Conservation (phyloP, 2,797 vertebrate genomes). For the Tangara arthus region DNA sequence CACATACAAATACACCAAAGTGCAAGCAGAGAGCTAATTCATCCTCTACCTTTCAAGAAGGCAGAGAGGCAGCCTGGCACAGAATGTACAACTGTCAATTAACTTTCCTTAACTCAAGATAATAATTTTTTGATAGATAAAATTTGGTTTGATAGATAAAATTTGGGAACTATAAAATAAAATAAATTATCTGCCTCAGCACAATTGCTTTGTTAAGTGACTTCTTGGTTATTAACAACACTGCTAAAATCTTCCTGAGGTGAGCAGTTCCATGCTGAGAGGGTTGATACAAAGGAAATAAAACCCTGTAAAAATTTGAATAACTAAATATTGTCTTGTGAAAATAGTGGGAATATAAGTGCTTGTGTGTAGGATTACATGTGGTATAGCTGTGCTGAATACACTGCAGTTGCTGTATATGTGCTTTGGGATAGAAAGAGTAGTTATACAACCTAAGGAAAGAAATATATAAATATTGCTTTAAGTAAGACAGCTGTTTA, state of each 20-base stretch:
- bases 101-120: neutral
- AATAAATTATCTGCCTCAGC: neutral
- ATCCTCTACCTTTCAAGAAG: neutral
- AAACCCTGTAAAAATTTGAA: neutral
- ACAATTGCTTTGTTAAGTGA: neutral
- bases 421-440: neutral
- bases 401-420: neutral
- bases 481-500: neutral
- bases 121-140: neutral
- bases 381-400: neutral
- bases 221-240: neutral
- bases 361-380: neutral
- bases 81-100: neutral
- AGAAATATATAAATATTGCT: neutral
- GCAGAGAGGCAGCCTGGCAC: neutral
- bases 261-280: neutral
- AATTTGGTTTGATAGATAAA: slow-evolving; percentile 18
- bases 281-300: neutral
- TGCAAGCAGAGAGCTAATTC: neutral
- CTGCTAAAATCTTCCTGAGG: neutral
- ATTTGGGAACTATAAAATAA: neutral
- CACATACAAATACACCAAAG: neutral
- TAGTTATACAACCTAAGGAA: neutral
- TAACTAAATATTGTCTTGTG: neutral
- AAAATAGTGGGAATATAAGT: neutral